Base-by-base conservation (phyloP, 1,140 invertebrate genomes). In the Trachelipus rathkii region DNA sequence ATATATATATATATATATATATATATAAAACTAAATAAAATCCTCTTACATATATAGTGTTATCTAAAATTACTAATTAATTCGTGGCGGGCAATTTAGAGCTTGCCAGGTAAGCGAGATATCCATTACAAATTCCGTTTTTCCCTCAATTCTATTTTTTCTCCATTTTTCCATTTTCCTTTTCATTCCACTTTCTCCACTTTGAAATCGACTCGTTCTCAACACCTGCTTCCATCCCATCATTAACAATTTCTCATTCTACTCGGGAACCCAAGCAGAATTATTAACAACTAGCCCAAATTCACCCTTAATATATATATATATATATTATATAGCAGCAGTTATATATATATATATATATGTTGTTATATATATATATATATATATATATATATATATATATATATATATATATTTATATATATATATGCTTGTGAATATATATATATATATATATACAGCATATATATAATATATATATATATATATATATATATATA, bases 261-360 rank as follows among this genome's bases (percentile, higher is more conserved):
- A 19, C 50, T 60, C 11, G 11, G 11, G 50, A 60, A 60, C 50
- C 50, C 50, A 60, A 13, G 11, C 50, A 60, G 50, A 60, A 60
- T 60, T 60, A 60, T 60, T 60, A 60, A 60, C 50, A 60, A 60
- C 50, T 19, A 60, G 19, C 50, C 11, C 11, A 60, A 13, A 15
- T 60, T 13, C 50, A 60, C 50, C 11, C 50, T 60, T 19, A 13
- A 60, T 33, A 71, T 71, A 71, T 71, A 71, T 71, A 71, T 71
- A 71, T 71, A 71, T 71, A 71, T 71, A 71, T 71, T 71, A 71
- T 71, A 71, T 71, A 71, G n/a, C n/a, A n/a, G n/a, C n/a, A n/a
- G n/a, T n/a, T 71, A 71, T 71, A 71, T 71, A 71, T 71, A 71
- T 71, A 71, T 71, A 71, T 71, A 71, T 71, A 71, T 71, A 71